Evolutionary conservation across 2,888 invertebrate species (phyloP).

Genomic region (Chaitophorus viminalis): DNA sequence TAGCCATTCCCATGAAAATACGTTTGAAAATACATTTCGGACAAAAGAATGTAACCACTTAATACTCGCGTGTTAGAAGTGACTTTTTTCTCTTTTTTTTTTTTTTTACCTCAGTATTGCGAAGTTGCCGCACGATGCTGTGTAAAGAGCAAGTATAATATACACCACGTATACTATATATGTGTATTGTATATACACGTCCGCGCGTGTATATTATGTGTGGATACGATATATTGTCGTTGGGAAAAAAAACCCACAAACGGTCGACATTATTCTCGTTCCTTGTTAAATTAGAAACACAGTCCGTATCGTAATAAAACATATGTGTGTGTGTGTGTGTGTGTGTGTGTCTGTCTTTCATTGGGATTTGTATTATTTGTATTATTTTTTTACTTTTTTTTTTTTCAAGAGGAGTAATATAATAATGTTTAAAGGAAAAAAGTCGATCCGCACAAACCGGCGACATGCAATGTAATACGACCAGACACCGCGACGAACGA

Average conservation of each 20-base stretch:
- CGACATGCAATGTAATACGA: background rate
- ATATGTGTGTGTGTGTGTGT: too few relatives aligned
- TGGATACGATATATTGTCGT: background rate
- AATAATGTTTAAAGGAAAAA: background rate
- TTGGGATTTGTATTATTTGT: too few relatives aligned
- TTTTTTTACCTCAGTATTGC: background rate
- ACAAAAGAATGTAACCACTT: slow-evolving; percentile 3
- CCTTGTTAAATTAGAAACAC: slow-evolving; percentile 38
- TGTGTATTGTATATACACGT: background rate
- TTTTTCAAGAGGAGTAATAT: background rate
- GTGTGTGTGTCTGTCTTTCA: background rate
- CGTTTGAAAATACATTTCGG: slow-evolving; percentile 5
- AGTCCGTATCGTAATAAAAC: slow-evolving; percentile 24
- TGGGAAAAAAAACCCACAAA: slow-evolving; percentile 1
- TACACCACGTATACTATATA: too few relatives aligned
- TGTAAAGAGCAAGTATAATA: too few relatives aligned
- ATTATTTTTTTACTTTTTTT: too few relatives aligned
- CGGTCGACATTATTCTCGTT: background rate
- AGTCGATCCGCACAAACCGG: background rate
- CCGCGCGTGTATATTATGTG: background rate
- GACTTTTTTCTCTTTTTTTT: background rate
- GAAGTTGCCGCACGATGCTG: background rate
- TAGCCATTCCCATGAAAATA: slow-evolving; percentile 12
- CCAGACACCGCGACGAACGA: background rate
- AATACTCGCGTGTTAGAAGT: background rate